Evolutionary conservation across 2,113 vertebrate genomes (phyloP).

Genomic region (Cnemophilus loriae): DNA sequence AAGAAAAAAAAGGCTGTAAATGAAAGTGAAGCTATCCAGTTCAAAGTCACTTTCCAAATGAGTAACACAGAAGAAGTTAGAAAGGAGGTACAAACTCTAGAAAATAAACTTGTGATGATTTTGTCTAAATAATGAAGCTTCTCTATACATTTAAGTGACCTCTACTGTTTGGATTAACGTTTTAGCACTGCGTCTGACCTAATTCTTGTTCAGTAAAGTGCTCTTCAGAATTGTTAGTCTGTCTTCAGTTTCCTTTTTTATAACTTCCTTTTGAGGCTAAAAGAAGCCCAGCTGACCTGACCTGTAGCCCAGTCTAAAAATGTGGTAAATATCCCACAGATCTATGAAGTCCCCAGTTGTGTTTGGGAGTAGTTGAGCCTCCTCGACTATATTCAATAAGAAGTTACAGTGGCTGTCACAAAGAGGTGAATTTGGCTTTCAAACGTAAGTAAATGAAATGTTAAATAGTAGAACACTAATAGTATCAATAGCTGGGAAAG

Average conservation of each 20-base stretch:
- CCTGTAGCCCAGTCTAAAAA: background rate
- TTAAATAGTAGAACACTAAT: background rate
- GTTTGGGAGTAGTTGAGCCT: background rate
- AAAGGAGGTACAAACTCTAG: background rate
- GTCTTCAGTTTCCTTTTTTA: background rate
- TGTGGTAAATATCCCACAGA: background rate
- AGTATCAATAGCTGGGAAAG: background rate
- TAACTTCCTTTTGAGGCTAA: background rate
- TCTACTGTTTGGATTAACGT: background rate
- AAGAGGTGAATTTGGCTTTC: background rate
- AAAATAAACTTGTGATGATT: background rate
- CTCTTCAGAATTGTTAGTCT: background rate
- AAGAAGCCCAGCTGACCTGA: background rate
- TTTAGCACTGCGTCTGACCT: background rate
- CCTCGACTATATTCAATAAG: background rate
- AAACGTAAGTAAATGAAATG: background rate
- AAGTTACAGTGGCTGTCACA: background rate
- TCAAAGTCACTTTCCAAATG: background rate
- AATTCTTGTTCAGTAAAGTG: background rate
- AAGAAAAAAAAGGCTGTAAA: background rate
- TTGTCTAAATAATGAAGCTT: background rate
- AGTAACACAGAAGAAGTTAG: background rate
- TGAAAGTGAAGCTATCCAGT: background rate
- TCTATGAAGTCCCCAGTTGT: background rate
- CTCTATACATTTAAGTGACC: background rate